Evolutionary conservation across 2,888 invertebrate genomes (phyloP).

Genomic region (Leucophenga montana): DNA sequence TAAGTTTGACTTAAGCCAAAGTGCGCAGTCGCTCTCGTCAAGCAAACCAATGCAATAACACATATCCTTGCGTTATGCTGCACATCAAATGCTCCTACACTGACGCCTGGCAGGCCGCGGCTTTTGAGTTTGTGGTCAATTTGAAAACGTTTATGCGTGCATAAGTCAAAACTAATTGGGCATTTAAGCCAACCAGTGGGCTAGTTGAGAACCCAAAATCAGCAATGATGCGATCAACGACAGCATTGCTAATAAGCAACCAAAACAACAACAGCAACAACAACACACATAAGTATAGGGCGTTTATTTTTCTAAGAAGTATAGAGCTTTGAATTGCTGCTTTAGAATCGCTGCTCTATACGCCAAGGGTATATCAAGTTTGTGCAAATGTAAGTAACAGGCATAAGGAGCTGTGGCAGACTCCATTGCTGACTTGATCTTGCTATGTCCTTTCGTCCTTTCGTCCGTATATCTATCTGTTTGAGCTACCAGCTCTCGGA

Average conservation of each 20-base stretch:
- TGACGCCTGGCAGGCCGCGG: not conserved
- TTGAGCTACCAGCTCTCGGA: no score
- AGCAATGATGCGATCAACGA: not conserved
- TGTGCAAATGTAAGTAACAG: no score
- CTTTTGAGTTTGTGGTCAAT: slow-evolving; percentile 24
- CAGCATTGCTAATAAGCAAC: slow-evolving; percentile 18
- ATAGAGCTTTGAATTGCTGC: no score
- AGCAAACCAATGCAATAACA: no score
- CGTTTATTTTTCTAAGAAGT: no score
- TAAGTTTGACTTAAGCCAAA: not conserved
- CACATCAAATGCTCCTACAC: no score
- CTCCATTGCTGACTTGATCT: no score
- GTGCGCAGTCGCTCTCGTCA: not conserved
- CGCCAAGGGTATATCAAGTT: no score
- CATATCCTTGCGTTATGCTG: not conserved
- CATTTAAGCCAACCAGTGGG: slow-evolving; percentile 19
- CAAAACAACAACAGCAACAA: not conserved
- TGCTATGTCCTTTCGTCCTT: no score
- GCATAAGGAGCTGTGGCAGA: no score
- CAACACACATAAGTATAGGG: not conserved
- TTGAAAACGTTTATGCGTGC: slow-evolving; percentile 22
- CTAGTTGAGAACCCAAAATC: not conserved
- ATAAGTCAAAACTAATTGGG: slow-evolving; percentile 49
- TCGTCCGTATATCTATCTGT: no score
- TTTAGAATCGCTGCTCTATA: no score